These are phyloP conservation scores for Propithecus deckenii DNA, from an alignment of 2,797 vertebrate species.

Conservation along the genomic window DNA sequence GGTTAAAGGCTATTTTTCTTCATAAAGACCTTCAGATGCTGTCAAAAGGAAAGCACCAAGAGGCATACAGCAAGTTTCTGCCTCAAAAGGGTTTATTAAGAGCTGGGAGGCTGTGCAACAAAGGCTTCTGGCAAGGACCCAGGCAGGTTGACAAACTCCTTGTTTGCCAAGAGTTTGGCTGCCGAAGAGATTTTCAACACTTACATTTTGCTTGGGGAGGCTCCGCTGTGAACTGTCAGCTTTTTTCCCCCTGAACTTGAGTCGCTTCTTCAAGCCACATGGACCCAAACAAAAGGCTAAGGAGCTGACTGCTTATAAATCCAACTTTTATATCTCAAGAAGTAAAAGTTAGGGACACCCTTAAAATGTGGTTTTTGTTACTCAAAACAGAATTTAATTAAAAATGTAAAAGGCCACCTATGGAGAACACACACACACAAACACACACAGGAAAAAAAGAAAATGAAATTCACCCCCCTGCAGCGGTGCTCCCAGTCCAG, in stretches of 20 bases:
- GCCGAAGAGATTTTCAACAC: neutral
- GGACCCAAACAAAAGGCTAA: neutral
- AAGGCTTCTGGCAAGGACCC: neutral
- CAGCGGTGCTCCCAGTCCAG: neutral
- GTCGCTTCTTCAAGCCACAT: neutral
- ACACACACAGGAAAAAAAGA: neutral
- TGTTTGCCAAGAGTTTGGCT: neutral
- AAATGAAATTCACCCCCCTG: neutral
- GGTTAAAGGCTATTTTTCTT: neutral
- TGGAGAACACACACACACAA: neutral
- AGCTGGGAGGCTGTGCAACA: neutral
- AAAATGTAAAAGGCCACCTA: neutral
- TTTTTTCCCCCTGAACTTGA: neutral
- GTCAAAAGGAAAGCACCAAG: neutral
- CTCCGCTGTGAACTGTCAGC: neutral
- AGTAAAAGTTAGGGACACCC: neutral
- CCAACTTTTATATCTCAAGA: neutral
- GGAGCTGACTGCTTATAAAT: neutral
- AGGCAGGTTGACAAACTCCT: neutral
- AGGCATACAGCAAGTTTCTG: neutral
- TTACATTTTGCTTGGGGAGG: neutral
- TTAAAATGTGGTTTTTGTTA: neutral
- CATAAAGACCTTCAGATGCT: conserved; percentile 32
- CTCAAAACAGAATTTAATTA: conserved; percentile 41
- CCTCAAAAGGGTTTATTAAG: conserved; percentile 32